phyloP scores from a whole-genome alignment of 2,113 vertebrate genomes.

The Larimichthys polyactis region DNA sequence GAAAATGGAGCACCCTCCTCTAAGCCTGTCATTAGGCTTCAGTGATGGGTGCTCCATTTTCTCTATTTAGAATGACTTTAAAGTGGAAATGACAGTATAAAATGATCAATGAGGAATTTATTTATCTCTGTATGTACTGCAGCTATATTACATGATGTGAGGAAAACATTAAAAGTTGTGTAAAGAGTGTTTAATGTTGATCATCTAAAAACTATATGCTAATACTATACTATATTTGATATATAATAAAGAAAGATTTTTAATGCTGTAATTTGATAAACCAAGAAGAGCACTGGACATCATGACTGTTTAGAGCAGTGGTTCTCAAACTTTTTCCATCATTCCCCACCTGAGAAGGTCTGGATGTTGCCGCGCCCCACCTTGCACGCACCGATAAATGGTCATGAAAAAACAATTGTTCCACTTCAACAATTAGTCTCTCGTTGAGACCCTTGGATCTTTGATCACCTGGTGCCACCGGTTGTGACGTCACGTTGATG shows the following conservation, averaged over 20 bases:
- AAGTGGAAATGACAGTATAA: neutral
- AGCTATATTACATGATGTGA: neutral
- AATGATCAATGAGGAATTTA: neutral
- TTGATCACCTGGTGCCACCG: too few relatives aligned
- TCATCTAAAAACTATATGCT: neutral
- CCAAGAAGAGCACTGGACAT: neutral
- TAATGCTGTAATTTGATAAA: neutral
- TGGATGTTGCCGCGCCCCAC: too few relatives aligned
- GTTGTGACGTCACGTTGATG: too few relatives aligned
- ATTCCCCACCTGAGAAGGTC: too few relatives aligned
- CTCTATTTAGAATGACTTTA: conserved; percentile 1
- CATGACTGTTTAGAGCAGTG: neutral
- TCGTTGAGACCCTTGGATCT: too few relatives aligned
- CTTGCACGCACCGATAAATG: too few relatives aligned
- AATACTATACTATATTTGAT: neutral
- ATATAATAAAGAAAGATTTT: neutral
- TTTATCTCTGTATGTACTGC: neutral
- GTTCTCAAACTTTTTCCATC: too few relatives aligned
- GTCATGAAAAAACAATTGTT: too few relatives aligned
- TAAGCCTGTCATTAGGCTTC: too few relatives aligned
- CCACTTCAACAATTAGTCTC: too few relatives aligned
- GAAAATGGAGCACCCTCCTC: too few relatives aligned
- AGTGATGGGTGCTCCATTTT: conserved; percentile 1
- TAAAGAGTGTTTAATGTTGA: neutral
- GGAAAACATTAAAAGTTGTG: neutral